Percentiles rank a stretch among this genome's conserved stretches.
Evolutionary conservation across 2,888 invertebrate species (phyloP).

Genomic region (Troides aeacus): DNA sequence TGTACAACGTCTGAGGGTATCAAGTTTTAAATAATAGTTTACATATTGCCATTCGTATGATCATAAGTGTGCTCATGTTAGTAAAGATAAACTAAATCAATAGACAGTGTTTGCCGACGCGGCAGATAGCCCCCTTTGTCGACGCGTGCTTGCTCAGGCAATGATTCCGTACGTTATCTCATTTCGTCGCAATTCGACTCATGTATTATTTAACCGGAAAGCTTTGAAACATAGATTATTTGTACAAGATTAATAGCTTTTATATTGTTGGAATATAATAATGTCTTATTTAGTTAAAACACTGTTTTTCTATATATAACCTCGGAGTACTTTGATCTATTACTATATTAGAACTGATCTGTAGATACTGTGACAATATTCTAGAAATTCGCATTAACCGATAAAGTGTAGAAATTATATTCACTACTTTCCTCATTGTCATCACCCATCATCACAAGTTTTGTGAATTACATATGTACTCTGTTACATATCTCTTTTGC

Average conservation of each 20-base stretch:
- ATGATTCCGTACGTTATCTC: conserved; percentile 62
- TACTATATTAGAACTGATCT: too few relatives aligned
- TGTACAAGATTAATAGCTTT: not conserved
- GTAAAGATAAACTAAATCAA: conserved; percentile 73
- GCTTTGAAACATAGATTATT: not conserved
- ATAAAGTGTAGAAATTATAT: too few relatives aligned
- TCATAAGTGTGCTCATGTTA: conserved; percentile 51
- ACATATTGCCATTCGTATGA: conserved; percentile 21
- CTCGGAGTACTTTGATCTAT: too few relatives aligned
- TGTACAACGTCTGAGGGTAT: not conserved
- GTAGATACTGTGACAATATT: too few relatives aligned
- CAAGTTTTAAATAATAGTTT: not conserved
- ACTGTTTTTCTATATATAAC: too few relatives aligned
- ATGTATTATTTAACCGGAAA: conserved; percentile 21
- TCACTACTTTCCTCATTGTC: too few relatives aligned
- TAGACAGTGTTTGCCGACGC: conserved; percentile 57
- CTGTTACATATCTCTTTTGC: too few relatives aligned
- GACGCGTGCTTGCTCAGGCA: conserved; percentile 57
- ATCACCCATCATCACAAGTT: too few relatives aligned
- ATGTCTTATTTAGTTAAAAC: too few relatives aligned
- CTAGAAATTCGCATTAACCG: too few relatives aligned
- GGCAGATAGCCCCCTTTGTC: conserved; percentile 66
- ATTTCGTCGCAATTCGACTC: conserved; percentile 36
- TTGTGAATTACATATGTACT: too few relatives aligned
- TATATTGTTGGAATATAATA: too few relatives aligned